Evolutionary conservation across 2,888 invertebrate species (phyloP).

Genomic region (Drosophila neonasuta): DNA sequence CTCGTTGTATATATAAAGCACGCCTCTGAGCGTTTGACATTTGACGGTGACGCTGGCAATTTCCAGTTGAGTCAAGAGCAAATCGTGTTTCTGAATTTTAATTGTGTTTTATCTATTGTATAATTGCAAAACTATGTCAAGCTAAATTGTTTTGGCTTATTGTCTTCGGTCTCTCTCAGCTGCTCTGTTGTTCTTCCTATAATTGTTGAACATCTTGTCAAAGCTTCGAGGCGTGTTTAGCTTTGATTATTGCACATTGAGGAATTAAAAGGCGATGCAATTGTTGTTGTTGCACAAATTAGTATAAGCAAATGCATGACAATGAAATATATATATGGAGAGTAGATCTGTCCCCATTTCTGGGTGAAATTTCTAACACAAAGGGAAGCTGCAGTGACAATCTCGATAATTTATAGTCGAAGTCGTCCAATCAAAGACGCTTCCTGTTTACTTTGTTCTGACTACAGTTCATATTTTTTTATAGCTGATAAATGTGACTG

Average conservation of each 20-base stretch:
- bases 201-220: conserved; percentile 6
- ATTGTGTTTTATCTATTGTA: conserved; percentile 63
- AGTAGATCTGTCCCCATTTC: neutral
- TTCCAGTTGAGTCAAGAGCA: conserved; percentile 54
- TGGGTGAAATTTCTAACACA: neutral
- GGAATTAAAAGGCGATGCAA: conserved; percentile 31
- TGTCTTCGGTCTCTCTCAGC: conserved; percentile 27
- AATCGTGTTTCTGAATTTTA: conserved; percentile 68
- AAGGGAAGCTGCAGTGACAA: neutral
- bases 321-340: neutral
- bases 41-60: conserved; percentile 28
- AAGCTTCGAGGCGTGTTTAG: conserved; percentile 34
- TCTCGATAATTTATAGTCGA: neutral
- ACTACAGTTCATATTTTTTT: neutral
- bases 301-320: neutral
- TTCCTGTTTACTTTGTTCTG: conserved; percentile 6
- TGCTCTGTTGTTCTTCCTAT: conserved; percentile 13
- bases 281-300: neutral
- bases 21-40: conserved; percentile 55
- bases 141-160: conserved; percentile 22
- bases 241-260: conserved; percentile 44
- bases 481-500: conserved; percentile 5
- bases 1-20: conserved; percentile 17
- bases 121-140: conserved; percentile 67
- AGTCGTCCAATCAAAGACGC: neutral